Base-by-base conservation (phyloP, 2,113 vertebrate genomes). In the Rhynchopsitta pachyrhyncha region DNA sequence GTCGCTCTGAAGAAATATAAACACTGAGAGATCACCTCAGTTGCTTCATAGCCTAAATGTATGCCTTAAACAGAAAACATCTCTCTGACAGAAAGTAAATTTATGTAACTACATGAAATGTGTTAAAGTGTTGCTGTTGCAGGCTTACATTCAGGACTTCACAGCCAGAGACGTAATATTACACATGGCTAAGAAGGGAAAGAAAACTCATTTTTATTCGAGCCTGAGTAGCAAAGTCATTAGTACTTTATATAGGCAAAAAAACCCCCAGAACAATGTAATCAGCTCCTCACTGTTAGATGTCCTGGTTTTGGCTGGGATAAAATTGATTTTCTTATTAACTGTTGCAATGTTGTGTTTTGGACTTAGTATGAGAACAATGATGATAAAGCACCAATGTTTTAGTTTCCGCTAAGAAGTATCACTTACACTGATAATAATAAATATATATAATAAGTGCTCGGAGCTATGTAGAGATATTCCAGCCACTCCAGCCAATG, bases 31-130 rank as follows among this genome's bases (percentile, higher is more conserved):
- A 89, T 75, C 23, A 47, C 67, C 68, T 86, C 42, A 35, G 83
- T 83, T 90, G 37, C 73, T 94, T 74, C 83, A 67, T 84, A 95
- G 86, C 79, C 92, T 87, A 86, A 92, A 92, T 77, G 39, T 46
- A 81, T 80, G 90, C 76, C 92, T 96, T 90, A 86, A 97, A 97
- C 92, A 63, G 60, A 67, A 96, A 93, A 70, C 28, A 24, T 29
- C 44, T 86, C 53, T 93, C 37, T 81, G 92, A 77, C 71, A 92
- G 79, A 86, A 86, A 91, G 47, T 71, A 91, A 95, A 83, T 94
- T 74, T 75, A 84, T 86, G 46, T 84, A 81, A 89, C 66, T 79
- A 35, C 27, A 59, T 74, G 76, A 83, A 81, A 44, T 82, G 49
- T 47, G 52, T 52, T 49, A 46, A 93, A 85, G 33, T 2, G 16